Evolutionary conservation across 2,888 invertebrate species (phyloP).

Genomic region (Chouioia cunea): DNA sequence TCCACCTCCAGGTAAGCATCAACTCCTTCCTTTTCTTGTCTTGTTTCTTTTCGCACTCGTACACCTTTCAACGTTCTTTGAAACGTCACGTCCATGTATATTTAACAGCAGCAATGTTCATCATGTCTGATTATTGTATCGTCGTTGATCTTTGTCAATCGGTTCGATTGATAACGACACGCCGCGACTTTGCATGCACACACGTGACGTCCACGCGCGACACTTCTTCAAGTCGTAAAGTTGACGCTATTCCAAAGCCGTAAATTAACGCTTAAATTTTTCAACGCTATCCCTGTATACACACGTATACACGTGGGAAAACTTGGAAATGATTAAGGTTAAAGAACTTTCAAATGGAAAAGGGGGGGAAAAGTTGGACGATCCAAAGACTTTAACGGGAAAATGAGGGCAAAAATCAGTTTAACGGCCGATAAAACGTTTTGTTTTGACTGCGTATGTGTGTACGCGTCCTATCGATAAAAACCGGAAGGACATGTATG

Average conservation of each 20-base stretch:
- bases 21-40: slow-evolving; percentile 47
- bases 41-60: no score
- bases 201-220: slow-evolving; percentile 49
- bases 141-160: no score
- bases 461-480: slow-evolving; percentile 38
- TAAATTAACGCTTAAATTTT: slow-evolving; percentile 55
- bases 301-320: slow-evolving; percentile 48
- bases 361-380: not conserved
- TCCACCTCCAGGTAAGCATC: slow-evolving; percentile 81
- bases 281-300: slow-evolving; percentile 48
- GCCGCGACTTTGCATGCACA: slow-evolving; percentile 1
- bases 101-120: slow-evolving; percentile 15
- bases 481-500: slow-evolving; percentile 48
- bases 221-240: slow-evolving; percentile 54
- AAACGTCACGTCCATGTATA: not conserved
- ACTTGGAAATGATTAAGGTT: slow-evolving; percentile 44
- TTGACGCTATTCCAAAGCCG: slow-evolving; percentile 56
- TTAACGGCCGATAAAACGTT: slow-evolving; percentile 44
- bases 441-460: slow-evolving; percentile 42
- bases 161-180: slow-evolving; percentile 28
- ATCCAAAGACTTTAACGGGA: no score
- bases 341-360: not conserved
- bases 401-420: slow-evolving; percentile 32
- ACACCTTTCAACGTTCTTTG: no score
- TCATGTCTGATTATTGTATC: not conserved